A percentile compares a stretch with the other conserved stretches of the same genome.
phyloP scores from a whole-genome alignment of 2,113 vertebrate species.

The Ctenomys sociabilis region DNA sequence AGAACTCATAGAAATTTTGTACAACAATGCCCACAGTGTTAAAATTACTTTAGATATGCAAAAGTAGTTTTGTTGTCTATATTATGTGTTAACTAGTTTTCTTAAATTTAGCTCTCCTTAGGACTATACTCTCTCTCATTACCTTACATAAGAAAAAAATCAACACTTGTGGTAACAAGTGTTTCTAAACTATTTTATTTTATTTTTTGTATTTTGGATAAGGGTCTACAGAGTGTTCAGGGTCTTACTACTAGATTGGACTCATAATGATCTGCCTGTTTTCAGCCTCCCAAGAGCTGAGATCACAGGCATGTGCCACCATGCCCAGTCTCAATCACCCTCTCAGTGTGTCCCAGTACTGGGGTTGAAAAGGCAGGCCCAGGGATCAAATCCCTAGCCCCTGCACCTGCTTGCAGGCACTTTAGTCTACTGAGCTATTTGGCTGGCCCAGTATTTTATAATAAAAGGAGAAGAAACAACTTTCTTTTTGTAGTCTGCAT shows the following conservation, averaged over 20 bases:
- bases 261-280: no score
- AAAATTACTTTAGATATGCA: accelerated
- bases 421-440: no score
- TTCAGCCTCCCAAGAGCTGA: no score
- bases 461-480: background rate
- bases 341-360: no score
- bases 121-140: background rate
- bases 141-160: background rate
- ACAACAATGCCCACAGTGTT: accelerated
- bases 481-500: background rate
- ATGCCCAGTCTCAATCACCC: no score
- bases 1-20: background rate
- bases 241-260: no score
- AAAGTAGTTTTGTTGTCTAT: background rate
- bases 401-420: no score
- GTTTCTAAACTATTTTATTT: background rate
- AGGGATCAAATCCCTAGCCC: no score
- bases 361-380: no score
- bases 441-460: background rate
- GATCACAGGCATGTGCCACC: no score
- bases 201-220: no score
- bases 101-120: background rate
- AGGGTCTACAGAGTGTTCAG: no score
- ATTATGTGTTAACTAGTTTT: background rate
- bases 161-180: background rate